These are phyloP conservation scores for Leptinotarsa juncta DNA, from an alignment of 2,888 invertebrate species.

Conservation along the genomic window DNA sequence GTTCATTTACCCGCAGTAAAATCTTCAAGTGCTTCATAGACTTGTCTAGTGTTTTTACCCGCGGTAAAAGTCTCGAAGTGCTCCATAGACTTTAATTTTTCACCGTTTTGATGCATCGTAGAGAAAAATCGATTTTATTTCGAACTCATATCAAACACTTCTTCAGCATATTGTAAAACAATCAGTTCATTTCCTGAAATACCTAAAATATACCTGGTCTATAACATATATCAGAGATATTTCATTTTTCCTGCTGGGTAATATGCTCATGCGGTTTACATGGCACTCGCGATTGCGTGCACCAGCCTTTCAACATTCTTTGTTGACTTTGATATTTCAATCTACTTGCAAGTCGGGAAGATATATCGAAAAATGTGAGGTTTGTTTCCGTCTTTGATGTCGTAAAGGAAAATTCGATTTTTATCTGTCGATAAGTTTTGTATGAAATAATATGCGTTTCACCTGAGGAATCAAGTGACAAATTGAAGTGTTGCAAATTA, in stretches of 20 bases:
- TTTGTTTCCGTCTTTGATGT: slow-evolving; percentile 9
- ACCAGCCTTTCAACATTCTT: slow-evolving; percentile 42
- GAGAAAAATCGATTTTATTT: too few species aligned
- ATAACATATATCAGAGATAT: slow-evolving; percentile 30
- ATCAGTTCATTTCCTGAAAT: neutral
- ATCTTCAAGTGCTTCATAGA: too few species aligned
- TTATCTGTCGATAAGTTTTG: neutral
- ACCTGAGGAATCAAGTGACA: neutral
- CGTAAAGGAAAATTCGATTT: slow-evolving; percentile 14
- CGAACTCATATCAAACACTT: too few species aligned
- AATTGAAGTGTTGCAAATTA: neutral
- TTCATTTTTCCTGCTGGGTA: slow-evolving; percentile 38
- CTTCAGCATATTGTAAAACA: too few species aligned
- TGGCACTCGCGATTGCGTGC: slow-evolving; percentile 42
- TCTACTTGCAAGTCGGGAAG: slow-evolving; percentile 35
- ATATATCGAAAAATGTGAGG: slow-evolving; percentile 34
- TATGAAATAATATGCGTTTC: slow-evolving; percentile 3
- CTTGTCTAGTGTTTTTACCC: too few species aligned
- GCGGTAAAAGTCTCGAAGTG: too few species aligned
- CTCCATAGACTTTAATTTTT: too few species aligned
- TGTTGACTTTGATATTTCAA: slow-evolving; percentile 48
- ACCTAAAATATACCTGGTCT: neutral
- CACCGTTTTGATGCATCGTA: too few species aligned
- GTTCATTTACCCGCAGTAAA: too few species aligned
- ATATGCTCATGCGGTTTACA: slow-evolving; percentile 38